Evolutionary conservation across 2,113 vertebrate genomes (phyloP).

Genomic region (Cryptomyrus ogoouensis): DNA sequence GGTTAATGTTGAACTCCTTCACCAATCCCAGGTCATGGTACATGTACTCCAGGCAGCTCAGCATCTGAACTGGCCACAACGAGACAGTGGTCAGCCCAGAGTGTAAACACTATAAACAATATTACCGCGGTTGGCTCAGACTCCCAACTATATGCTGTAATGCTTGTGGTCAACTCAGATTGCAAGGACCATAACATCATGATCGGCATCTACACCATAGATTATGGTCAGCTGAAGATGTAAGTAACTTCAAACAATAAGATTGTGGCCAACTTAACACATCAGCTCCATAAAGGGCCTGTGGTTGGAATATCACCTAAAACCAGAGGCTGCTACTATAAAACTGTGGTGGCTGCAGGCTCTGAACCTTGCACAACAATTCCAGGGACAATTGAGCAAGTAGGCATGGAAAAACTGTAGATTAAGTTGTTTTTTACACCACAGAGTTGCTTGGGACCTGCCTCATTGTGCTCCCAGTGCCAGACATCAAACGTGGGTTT

Average conservation of each 20-base stretch:
- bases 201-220: not conserved
- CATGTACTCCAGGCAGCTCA: conserved; percentile 97
- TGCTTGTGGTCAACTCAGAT: not conserved
- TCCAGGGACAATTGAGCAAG: not conserved
- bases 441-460: conserved; percentile 42
- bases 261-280: not conserved
- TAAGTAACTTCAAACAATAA: not conserved
- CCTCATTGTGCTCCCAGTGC: conserved; percentile 98
- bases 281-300: not conserved
- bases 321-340: not conserved
- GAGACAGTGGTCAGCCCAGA: not conserved
- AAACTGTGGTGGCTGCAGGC: not conserved
- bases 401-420: not conserved
- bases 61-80: conserved; percentile 69
- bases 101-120: not conserved
- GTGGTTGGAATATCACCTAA: not conserved
- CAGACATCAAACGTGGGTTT: conserved; percentile 96
- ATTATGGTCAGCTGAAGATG: not conserved
- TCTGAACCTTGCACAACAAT: not conserved
- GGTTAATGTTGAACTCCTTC: conserved; percentile 92
- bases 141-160: not conserved
- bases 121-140: not conserved
- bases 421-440: not conserved
- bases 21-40: conserved; percentile 92
- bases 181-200: not conserved